phyloP scores from a whole-genome alignment of 2,797 vertebrate genomes.

The Hemibagrus guttatus region DNA sequence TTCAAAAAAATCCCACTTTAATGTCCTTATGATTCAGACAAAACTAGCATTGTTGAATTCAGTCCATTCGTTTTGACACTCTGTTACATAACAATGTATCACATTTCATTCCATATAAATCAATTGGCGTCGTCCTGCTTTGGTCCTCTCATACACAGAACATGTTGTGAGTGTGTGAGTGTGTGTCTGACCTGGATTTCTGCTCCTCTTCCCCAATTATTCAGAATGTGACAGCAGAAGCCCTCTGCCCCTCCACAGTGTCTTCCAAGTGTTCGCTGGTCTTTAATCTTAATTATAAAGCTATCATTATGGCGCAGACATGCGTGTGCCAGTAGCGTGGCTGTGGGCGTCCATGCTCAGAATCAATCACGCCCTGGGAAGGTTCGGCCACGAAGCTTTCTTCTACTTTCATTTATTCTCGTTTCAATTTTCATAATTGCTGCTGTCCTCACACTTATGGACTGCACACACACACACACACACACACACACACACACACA shows the following conservation, averaged over 20 bases:
- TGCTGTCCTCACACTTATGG: slow-evolving; percentile 68
- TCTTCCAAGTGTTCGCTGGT: slow-evolving; percentile 74
- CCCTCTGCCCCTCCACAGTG: slow-evolving; percentile 71
- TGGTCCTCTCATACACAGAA: background rate
- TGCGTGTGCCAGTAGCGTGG: slow-evolving; percentile 74
- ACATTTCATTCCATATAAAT: slow-evolving; percentile 18
- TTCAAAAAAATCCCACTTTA: background rate
- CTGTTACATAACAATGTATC: slow-evolving; percentile 33
- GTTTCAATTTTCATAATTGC: slow-evolving; percentile 76
- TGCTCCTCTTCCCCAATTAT: slow-evolving; percentile 74
- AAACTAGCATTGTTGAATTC: slow-evolving; percentile 3
- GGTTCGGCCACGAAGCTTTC: slow-evolving; percentile 70
- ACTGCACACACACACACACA: slow-evolving; percentile 57
- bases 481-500: slow-evolving; percentile 51
- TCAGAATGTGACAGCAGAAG: slow-evolving; percentile 72
- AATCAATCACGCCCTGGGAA: slow-evolving; percentile 76
- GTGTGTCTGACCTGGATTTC: slow-evolving; percentile 57
- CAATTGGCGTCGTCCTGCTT: background rate
- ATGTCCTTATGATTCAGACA: background rate
- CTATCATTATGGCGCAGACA: slow-evolving; percentile 80
- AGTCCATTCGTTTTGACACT: slow-evolving; percentile 3
- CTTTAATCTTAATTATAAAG: slow-evolving; percentile 87
- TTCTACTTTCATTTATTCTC: slow-evolving; percentile 66
- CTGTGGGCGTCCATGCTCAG: slow-evolving; percentile 72
- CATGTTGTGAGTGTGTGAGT: slow-evolving; percentile 4